These are phyloP conservation scores for Bombus affinis DNA, from an alignment of 1,140 invertebrate species.

Conservation along the genomic window DNA sequence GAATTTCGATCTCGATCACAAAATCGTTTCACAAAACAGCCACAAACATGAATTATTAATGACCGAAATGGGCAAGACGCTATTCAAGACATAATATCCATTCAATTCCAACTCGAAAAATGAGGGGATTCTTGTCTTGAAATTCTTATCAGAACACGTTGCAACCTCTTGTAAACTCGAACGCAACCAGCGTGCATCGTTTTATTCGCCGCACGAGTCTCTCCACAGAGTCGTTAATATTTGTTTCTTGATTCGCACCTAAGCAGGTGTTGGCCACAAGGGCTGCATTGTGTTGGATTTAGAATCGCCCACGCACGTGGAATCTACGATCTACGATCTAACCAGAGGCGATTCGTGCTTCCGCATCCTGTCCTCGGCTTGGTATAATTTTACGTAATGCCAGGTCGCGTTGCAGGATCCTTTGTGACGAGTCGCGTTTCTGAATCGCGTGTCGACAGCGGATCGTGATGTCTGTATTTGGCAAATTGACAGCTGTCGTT, in stretches of 20 bases:
- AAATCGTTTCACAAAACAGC: too few relatives aligned
- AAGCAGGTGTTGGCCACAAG: slow-evolving; percentile 63
- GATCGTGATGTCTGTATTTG: slow-evolving; percentile 35
- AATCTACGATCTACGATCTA: slow-evolving; percentile 52
- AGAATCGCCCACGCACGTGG: slow-evolving; percentile 61
- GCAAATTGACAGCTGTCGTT: slow-evolving; percentile 26
- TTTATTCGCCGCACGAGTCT: neutral
- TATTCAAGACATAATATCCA: neutral
- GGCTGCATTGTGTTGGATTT: slow-evolving; percentile 57
- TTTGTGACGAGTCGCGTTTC: slow-evolving; percentile 3
- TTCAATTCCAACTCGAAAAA: neutral
- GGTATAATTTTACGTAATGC: slow-evolving; percentile 64
- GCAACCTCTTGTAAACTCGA: neutral
- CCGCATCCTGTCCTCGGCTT: slow-evolving; percentile 54
- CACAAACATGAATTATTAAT: neutral
- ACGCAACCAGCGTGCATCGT: neutral
- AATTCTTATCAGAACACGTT: neutral
- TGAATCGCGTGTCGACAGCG: neutral
- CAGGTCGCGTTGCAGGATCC: neutral
- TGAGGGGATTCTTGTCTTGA: neutral
- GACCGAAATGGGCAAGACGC: neutral
- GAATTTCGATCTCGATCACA: too few relatives aligned
- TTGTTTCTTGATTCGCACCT: slow-evolving; percentile 63
- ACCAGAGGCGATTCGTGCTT: slow-evolving; percentile 46
- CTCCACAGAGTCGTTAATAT: slow-evolving; percentile 57